Evolutionary conservation across 2,888 invertebrate species (phyloP).

Genomic region (Caenorhabditis sulstoni): DNA sequence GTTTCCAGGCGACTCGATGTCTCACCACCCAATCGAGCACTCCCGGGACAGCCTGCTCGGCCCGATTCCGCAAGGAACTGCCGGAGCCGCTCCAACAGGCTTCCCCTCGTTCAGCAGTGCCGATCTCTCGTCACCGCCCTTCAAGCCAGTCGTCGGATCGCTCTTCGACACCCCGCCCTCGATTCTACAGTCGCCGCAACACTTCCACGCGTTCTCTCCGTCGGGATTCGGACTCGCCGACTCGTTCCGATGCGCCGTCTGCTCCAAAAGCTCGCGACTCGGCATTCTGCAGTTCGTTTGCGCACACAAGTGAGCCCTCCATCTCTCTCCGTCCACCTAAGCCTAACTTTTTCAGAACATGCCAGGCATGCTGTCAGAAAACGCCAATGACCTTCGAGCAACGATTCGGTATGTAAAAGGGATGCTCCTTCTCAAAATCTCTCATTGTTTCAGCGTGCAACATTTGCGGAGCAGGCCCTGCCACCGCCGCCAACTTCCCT

Average conservation of each 20-base stretch:
- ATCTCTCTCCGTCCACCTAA: not conserved
- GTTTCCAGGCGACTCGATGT: constrained; percentile 47
- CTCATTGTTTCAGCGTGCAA: constrained; percentile 9
- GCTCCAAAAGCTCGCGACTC: constrained; percentile 8
- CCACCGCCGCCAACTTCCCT: constrained; percentile 34
- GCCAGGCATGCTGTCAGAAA: constrained; percentile 36
- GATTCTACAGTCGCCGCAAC: constrained; percentile 38
- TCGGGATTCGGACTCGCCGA: constrained; percentile 18
- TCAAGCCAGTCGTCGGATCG: constrained; percentile 14
- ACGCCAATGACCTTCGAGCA: constrained; percentile 12
- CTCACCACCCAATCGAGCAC: constrained; percentile 39
- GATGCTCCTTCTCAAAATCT: not conserved
- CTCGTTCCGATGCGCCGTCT: constrained; percentile 30
- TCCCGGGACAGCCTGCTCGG: constrained; percentile 47
- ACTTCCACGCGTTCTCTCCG: constrained; percentile 33
- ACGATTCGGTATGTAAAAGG: not conserved
- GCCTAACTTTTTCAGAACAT: constrained; percentile 22
- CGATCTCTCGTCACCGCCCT: constrained; percentile 6
- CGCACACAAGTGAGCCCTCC: constrained; percentile 38
- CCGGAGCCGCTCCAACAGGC: not conserved
- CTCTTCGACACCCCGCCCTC: constrained; percentile 52
- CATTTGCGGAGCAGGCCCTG: constrained; percentile 32
- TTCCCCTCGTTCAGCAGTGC: constrained; percentile 22
- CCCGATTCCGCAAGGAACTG: not conserved
- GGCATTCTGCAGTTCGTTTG: constrained; percentile 41